These are phyloP conservation scores for Zosterops japonicus DNA, from an alignment of 2,113 vertebrate genomes.

Conservation along the genomic window DNA sequence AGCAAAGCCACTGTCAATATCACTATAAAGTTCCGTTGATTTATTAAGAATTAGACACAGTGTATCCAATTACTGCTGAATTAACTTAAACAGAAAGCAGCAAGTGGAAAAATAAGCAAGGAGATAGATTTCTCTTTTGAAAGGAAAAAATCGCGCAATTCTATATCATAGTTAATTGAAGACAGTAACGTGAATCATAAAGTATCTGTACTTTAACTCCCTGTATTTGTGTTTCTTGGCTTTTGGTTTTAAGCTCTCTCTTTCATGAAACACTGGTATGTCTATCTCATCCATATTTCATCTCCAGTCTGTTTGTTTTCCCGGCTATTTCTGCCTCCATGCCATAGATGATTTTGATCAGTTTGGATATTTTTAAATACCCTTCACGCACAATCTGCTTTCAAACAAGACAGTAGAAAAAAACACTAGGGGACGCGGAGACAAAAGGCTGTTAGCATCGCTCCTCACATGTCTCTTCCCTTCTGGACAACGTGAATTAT, in stretches of 20 bases:
- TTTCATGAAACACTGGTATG: slow-evolving; percentile 24
- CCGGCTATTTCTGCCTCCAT: background rate
- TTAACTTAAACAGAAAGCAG: slow-evolving; percentile 65
- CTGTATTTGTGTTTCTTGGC: slow-evolving; percentile 38
- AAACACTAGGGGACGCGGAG: background rate
- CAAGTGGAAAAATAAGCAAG: slow-evolving; percentile 62
- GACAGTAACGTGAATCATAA: slow-evolving; percentile 20
- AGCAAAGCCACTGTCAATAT: slow-evolving; percentile 78
- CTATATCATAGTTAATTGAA: slow-evolving; percentile 48
- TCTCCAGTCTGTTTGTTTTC: slow-evolving; percentile 51
- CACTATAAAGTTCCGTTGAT: slow-evolving; percentile 73
- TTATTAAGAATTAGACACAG: slow-evolving; percentile 80
- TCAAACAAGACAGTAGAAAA: slow-evolving; percentile 24
- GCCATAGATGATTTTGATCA: slow-evolving; percentile 50
- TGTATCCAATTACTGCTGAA: slow-evolving; percentile 71
- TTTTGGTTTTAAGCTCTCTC: slow-evolving; percentile 17
- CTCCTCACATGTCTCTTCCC: background rate
- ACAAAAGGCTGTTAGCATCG: background rate
- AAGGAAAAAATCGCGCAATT: slow-evolving; percentile 11
- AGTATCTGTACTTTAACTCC: slow-evolving; percentile 35
- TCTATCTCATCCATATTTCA: slow-evolving; percentile 55
- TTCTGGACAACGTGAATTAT: background rate
- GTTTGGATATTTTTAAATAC: slow-evolving; percentile 55
- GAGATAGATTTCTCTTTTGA: slow-evolving; percentile 46
- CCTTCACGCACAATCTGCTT: slow-evolving; percentile 48